Evolutionary conservation across 2,113 vertebrate species (phyloP).

Genomic region (Brachyhypopomus occidentalis): DNA sequence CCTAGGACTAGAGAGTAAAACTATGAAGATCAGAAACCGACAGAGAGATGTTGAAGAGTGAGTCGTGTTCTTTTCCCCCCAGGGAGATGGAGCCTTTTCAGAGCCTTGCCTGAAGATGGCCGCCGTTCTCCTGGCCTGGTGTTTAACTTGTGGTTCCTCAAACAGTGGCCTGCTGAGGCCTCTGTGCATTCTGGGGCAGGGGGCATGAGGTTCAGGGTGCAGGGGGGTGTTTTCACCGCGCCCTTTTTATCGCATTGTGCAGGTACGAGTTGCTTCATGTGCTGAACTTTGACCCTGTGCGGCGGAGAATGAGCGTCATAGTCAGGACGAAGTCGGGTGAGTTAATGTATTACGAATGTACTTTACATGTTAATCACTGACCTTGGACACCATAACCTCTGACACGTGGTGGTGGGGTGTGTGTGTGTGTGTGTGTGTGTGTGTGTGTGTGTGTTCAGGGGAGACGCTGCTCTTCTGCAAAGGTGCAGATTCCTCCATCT

Average conservation of each 20-base stretch:
- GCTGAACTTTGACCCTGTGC: conserved; percentile 90
- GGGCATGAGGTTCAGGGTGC: background rate
- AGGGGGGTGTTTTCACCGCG: background rate
- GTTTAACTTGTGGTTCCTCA: too few relatives aligned
- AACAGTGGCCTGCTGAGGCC: too few relatives aligned
- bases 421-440: conserved; percentile 53
- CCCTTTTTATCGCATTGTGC: conserved; percentile 13
- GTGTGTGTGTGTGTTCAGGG: conserved; percentile 72
- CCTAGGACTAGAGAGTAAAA: conserved; percentile 85
- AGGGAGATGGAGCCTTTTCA: background rate
- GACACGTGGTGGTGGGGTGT: background rate
- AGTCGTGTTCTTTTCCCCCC: conserved; percentile 62
- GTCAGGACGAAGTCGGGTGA: conserved; percentile 83
- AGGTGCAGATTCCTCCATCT: conserved; percentile 95
- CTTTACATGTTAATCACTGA: conserved; percentile 1
- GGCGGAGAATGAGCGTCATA: conserved; percentile 97
- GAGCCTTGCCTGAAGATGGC: too few relatives aligned
- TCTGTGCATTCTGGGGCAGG: background rate
- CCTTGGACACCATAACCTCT: background rate
- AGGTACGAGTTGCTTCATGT: conserved; percentile 94
- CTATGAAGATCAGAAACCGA: conserved; percentile 89
- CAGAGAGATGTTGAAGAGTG: conserved; percentile 88
- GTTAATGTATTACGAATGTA: conserved; percentile 12
- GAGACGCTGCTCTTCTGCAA: conserved; percentile 92
- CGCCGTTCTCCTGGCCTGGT: too few relatives aligned